Evolutionary conservation across 1,140 invertebrate species (phyloP).

Genomic region (Aphaenogaster ashmeadi): DNA sequence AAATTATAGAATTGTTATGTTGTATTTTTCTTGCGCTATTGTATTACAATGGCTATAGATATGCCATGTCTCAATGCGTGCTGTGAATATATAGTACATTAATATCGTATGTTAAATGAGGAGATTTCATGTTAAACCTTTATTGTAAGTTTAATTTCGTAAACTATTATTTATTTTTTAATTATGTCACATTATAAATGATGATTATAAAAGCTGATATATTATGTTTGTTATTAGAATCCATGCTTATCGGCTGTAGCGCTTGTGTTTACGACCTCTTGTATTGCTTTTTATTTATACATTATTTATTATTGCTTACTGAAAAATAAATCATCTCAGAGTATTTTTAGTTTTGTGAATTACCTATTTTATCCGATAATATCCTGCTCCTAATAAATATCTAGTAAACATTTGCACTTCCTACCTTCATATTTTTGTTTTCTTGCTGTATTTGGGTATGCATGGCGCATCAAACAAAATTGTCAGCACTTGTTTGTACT

Average conservation of each 20-base stretch:
- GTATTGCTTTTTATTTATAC: conserved; percentile 69
- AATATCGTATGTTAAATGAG: conserved; percentile 18
- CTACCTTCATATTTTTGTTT: conserved; percentile 47
- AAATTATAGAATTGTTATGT: conserved; percentile 25
- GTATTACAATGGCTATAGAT: neutral
- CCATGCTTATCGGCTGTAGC: conserved; percentile 50
- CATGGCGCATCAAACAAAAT: conserved; percentile 49
- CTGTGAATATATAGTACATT: conserved; percentile 42
- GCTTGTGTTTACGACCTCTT: conserved; percentile 60
- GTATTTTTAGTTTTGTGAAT: conserved; percentile 72
- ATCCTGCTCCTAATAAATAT: conserved; percentile 58
- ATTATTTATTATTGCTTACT: conserved; percentile 75
- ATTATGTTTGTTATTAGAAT: conserved; percentile 66
- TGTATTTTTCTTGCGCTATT: conserved; percentile 20
- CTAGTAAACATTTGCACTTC: conserved; percentile 19
- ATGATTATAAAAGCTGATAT: conserved; percentile 20
- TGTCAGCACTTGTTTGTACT: conserved; percentile 48
- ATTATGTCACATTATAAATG: neutral
- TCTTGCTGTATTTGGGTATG: conserved; percentile 51
- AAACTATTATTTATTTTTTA: conserved; percentile 65
- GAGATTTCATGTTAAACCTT: conserved; percentile 23
- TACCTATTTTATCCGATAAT: conserved; percentile 65
- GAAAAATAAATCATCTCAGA: conserved; percentile 76
- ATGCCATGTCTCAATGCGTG: conserved; percentile 22
- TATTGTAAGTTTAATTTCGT: conserved; percentile 58